Conservation (phyloP, 2,888 invertebrate genomes). For the Ditylenchus weischeri region DNA sequence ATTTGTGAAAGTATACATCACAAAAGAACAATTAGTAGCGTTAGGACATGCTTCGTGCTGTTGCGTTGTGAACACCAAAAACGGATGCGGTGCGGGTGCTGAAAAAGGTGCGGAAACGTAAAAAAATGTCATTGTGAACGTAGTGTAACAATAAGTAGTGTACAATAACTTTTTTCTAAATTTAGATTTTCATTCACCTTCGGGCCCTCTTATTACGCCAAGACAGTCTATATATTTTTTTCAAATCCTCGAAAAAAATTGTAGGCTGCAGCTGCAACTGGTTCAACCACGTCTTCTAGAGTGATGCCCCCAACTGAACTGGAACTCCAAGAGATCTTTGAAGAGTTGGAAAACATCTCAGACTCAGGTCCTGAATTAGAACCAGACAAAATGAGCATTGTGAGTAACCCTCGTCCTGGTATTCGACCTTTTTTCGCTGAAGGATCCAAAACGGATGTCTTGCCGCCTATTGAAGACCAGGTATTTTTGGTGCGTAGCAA, state of each 20-base stretch:
- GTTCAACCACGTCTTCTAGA: conserved; percentile 30
- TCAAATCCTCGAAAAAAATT: conserved; percentile 1
- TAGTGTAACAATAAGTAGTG: conserved; percentile 2
- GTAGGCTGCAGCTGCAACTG: conserved; percentile 17
- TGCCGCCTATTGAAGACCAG: conserved; percentile 36
- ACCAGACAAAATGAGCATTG: conserved; percentile 48
- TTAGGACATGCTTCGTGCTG: too few species aligned
- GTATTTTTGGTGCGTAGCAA: neutral
- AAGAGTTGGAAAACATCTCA: conserved; percentile 90
- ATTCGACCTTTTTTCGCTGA: conserved; percentile 43
- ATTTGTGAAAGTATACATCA: too few species aligned
- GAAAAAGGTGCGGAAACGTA: too few species aligned
- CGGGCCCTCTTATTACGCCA: neutral
- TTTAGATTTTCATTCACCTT: neutral
- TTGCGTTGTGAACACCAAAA: too few species aligned
- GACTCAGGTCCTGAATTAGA: conserved; percentile 74
- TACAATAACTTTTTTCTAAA: neutral
- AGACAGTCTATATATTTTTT: too few species aligned
- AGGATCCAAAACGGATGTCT: conserved; percentile 39
- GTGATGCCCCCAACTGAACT: conserved; percentile 42
- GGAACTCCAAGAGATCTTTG: conserved; percentile 64
- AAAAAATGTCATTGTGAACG: too few species aligned
- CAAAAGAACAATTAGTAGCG: too few species aligned
- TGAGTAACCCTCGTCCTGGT: conserved; percentile 52
- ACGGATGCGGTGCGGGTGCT: too few species aligned